A percentile compares a stretch with the other conserved stretches of the same genome.
phyloP scores from a whole-genome alignment of 2,113 vertebrate species.

The Stegostoma tigrinum region DNA sequence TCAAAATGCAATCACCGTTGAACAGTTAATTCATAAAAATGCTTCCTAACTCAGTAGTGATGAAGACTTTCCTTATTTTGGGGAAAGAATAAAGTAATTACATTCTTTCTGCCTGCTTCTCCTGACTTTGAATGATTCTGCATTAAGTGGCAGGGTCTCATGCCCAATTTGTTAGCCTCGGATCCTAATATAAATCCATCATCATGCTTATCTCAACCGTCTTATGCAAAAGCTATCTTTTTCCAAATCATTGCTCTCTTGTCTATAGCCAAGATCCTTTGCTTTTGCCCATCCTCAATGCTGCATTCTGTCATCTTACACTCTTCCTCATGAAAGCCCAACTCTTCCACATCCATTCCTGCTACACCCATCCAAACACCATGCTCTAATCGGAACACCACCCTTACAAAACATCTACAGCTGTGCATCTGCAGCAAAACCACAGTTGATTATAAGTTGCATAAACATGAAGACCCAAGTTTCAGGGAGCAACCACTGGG shows the following conservation, averaged over 20 bases:
- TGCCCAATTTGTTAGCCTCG: neutral
- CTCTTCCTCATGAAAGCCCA: neutral
- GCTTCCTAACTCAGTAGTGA: neutral
- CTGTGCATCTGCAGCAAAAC: neutral
- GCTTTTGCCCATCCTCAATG: neutral
- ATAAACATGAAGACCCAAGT: neutral
- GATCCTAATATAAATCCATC: neutral
- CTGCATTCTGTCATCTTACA: neutral
- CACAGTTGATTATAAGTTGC: neutral
- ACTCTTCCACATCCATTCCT: neutral
- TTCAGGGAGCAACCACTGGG: no score
- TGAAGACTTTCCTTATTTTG: neutral
- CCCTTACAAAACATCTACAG: neutral
- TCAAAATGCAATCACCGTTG: neutral
- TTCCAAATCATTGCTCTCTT: neutral
- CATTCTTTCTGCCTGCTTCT: neutral
- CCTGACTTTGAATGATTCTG: neutral
- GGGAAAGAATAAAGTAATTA: neutral
- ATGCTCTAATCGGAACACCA: neutral
- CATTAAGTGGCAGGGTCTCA: neutral
- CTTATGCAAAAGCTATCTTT: neutral
- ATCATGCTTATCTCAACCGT: neutral
- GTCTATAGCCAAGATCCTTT: neutral
- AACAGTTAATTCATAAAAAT: neutral
- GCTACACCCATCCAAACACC: neutral